Evolutionary conservation across 2,888 invertebrate species (phyloP), one percentile per base, ranked within the genome.

Genomic region (Furcula furcula): DNA sequence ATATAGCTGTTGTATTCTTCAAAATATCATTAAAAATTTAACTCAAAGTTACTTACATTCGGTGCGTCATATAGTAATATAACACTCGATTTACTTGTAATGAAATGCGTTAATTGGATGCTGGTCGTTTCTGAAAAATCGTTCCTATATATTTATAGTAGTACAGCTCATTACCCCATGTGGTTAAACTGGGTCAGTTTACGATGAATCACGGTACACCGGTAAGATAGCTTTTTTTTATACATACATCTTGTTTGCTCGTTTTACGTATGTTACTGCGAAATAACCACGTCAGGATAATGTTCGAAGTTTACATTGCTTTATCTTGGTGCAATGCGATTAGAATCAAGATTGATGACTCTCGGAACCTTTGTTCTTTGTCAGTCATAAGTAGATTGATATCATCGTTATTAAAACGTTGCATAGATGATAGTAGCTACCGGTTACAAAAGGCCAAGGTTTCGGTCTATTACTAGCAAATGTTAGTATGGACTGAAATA

Each of bases 91-190:
- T n/a, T n/a, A 16, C 6, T 16, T 16, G 16, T 6, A 16, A 3
- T 6, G 6, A 11, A 5, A 6, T 7, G 9, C 20, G 27, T 32
- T 32, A 26, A 32, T 26, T 26, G 11, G 20, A 5, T 7, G 13
- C 19, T 15, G 21, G 14, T 31, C 12, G 26, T 31, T 44, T 32
- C 29, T 31, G 23, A 43, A 46, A 52, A 46, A 49, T 30, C 19
- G 10, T 21, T 21, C 21, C 12, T 15, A 9, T 35, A 36, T 46
- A 58, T 55, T 55, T 55, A 44, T 52, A 55, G 46, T 43, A 6
- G 19, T 22, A 29, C 28, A 31, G 23, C 44, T 49, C 53, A 46
- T 42, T 36, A 42, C 32, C 29, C 36, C 47, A 45, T 45, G 38
- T 30, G 34, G 39, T 23, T 23, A 40, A 53, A 46, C 36, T 47